A percentile compares a stretch with the other conserved stretches of the same genome.
Evolutionary conservation across 2,797 vertebrate species (phyloP).

Genomic region (Myripristis murdjan): DNA sequence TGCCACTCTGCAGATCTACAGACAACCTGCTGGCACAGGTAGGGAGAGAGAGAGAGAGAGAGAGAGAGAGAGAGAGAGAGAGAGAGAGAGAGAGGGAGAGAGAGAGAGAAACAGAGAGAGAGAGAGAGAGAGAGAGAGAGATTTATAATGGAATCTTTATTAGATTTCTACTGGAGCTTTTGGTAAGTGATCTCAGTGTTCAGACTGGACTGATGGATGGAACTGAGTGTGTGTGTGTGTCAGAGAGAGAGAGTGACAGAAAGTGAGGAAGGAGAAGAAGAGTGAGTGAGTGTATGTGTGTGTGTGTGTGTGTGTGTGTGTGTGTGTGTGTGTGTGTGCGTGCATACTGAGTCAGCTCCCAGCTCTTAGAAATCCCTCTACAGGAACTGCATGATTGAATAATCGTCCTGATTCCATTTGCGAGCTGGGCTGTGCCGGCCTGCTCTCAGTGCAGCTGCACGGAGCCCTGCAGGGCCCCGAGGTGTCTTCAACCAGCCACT

Average conservation of each 20-base stretch:
- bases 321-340: slow-evolving; percentile 28
- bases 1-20: slow-evolving; percentile 82
- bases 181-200: slow-evolving; percentile 69
- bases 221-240: neutral
- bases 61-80: neutral
- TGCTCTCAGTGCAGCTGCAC: slow-evolving; percentile 13
- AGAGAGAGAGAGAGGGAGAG: too few species aligned
- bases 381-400: slow-evolving; percentile 61
- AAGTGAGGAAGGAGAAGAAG: neutral
- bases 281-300: too few species aligned
- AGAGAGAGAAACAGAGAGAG: neutral
- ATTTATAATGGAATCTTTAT: slow-evolving; percentile 77
- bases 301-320: slow-evolving; percentile 37
- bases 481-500: slow-evolving; percentile 1
- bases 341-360: slow-evolving; percentile 15
- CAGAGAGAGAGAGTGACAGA: neutral
- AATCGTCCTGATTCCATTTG: slow-evolving; percentile 53
- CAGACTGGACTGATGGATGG: slow-evolving; percentile 64
- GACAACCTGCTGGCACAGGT: slow-evolving; percentile 74
- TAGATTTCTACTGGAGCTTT: slow-evolving; percentile 73
- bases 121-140: slow-evolving; percentile 26
- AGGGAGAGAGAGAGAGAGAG: slow-evolving; percentile 7
- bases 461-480: neutral
- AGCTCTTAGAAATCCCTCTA: slow-evolving; percentile 56
- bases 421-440: slow-evolving; percentile 34